Conservation (phyloP, 2,113 vertebrate species). For the Paratilapia polleni region DNA sequence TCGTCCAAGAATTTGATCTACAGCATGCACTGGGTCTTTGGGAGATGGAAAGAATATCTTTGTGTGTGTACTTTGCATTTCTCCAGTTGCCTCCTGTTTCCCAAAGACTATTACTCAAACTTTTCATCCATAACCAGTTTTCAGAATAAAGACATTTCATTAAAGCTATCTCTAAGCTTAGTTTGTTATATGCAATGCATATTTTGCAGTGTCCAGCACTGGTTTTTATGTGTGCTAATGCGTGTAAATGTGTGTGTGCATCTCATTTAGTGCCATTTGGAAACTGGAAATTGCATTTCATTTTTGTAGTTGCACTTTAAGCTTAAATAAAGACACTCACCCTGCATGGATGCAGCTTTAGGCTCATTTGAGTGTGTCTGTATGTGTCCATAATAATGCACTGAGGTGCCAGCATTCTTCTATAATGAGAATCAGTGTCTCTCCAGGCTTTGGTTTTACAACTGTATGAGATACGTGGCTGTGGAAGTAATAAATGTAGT, state of each 20-base stretch:
- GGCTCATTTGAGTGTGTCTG: neutral
- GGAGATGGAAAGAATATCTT: neutral
- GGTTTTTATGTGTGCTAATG: neutral
- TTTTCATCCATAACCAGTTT: conserved; percentile 62
- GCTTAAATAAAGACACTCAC: neutral
- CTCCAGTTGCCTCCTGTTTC: conserved; percentile 31
- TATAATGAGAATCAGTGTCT: conserved; percentile 24
- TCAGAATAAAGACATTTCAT: conserved; percentile 61
- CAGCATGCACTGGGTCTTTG: conserved; percentile 19
- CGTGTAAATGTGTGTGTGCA: neutral
- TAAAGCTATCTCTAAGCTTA: conserved; percentile 35
- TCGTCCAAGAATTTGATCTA: conserved; percentile 50
- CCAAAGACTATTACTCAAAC: conserved; percentile 54
- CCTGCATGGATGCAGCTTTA: neutral
- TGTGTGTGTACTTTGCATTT: conserved; percentile 24
- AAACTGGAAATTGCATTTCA: neutral
- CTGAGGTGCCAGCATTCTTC: neutral
- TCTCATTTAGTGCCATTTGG: neutral
- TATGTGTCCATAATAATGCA: neutral
- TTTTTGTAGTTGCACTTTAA: neutral
- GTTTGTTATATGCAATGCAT: conserved; percentile 46
- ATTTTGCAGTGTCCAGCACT: conserved; percentile 16
- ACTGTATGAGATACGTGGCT: neutral
- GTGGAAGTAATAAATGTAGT: conserved; percentile 65
- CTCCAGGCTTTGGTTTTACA: conserved; percentile 13